Conservation (phyloP, 2,113 vertebrate species). For the Aplodontia rufa region DNA sequence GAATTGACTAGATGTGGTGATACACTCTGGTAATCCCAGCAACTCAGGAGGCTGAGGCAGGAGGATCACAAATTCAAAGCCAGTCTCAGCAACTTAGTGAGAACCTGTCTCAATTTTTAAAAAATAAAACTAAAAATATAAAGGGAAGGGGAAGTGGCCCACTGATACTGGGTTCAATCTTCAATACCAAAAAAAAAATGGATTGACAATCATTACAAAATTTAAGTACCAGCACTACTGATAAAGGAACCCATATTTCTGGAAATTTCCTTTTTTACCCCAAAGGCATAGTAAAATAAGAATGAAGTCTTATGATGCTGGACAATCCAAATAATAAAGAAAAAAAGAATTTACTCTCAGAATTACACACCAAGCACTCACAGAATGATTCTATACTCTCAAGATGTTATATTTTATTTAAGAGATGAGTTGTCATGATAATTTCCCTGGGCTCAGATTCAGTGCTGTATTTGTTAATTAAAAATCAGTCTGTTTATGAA, state of each 20-base stretch:
- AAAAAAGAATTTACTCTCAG: conserved; percentile 1
- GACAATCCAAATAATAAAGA: not conserved
- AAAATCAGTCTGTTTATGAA: conserved; percentile 20
- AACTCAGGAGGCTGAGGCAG: no score
- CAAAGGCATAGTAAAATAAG: not conserved
- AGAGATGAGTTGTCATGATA: not conserved
- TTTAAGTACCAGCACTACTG: not conserved
- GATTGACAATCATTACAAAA: not conserved
- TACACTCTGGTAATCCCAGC: no score
- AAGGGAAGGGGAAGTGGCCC: no score
- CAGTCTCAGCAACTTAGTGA: no score
- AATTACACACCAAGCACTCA: not conserved
- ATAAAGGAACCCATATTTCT: not conserved
- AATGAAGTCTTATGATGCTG: not conserved
- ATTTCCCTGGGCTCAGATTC: not conserved
- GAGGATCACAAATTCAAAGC: no score
- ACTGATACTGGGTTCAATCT: no score
- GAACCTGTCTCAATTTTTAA: no score
- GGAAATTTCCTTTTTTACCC: not conserved
- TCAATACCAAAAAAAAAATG: no score
- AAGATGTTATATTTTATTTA: not conserved
- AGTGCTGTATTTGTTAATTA: not conserved
- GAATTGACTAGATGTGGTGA: no score
- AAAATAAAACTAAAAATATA: no score
- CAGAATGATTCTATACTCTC: not conserved